Evolutionary conservation across 2,888 invertebrate genomes (phyloP).

Genomic region (Diloba caeruleocephala): DNA sequence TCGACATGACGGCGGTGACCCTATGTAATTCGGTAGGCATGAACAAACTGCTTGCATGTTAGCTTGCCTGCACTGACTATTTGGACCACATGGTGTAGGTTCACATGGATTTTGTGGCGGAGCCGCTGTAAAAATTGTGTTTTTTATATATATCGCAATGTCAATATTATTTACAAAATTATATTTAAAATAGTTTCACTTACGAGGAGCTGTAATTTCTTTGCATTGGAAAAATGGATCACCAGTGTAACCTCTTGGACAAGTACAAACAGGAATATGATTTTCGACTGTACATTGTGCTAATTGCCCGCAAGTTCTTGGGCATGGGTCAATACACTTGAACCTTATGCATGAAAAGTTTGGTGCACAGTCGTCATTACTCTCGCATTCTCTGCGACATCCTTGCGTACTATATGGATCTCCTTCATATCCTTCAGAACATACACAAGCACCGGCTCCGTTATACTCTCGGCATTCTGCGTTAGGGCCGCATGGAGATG

Average conservation of each 20-base stretch:
- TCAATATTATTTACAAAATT: too few species aligned
- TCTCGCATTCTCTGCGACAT: constrained; percentile 94
- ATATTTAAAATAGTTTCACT: constrained; percentile 34
- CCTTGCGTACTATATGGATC: constrained; percentile 93
- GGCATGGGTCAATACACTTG: constrained; percentile 96
- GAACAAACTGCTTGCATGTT: constrained; percentile 95
- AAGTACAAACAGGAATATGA: constrained; percentile 94
- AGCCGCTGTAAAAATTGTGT: constrained; percentile 71
- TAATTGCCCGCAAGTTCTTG: constrained; percentile 94
- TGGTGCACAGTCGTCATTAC: constrained; percentile 92
- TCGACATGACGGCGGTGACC: constrained; percentile 94
- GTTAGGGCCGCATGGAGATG: constrained; percentile 95
- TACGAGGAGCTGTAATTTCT: constrained; percentile 84
- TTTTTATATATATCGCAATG: background rate
- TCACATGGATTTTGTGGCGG: constrained; percentile 92
- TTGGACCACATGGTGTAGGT: constrained; percentile 96
- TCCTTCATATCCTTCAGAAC: constrained; percentile 93
- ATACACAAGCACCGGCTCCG: constrained; percentile 95
- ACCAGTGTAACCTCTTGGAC: constrained; percentile 93
- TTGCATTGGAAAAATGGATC: constrained; percentile 95
- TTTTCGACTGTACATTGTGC: constrained; percentile 94
- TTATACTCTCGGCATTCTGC: constrained; percentile 95
- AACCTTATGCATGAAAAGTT: constrained; percentile 93
- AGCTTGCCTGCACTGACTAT: constrained; percentile 94
- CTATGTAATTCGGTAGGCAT: constrained; percentile 93